Percentiles rank a stretch among this genome's conserved stretches.
These are phyloP conservation scores for Anaspis maculata DNA, from an alignment of 2,888 invertebrate genomes.

Conservation along the genomic window DNA sequence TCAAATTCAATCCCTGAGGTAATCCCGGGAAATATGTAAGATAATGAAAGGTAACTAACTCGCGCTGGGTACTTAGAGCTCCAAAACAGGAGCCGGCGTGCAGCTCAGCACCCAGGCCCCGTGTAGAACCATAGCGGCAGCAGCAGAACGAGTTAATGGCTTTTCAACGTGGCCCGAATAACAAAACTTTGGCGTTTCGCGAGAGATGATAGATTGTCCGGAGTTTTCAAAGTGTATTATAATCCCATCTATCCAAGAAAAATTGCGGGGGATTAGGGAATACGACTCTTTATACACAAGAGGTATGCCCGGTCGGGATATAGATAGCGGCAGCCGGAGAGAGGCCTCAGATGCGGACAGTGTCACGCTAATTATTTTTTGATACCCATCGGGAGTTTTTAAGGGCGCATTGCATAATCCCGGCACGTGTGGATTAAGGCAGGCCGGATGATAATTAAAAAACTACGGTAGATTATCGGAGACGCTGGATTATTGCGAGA, in stretches of 20 bases:
- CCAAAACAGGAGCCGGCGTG: no score
- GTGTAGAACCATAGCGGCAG: constrained; percentile 4
- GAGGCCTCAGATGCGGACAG: background rate
- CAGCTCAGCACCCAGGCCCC: no score
- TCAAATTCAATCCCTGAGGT: constrained; percentile 12
- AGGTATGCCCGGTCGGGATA: no score
- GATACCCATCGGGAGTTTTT: background rate
- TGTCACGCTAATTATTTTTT: background rate
- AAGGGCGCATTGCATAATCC: no score
- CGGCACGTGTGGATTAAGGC: no score
- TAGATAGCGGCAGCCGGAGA: background rate
- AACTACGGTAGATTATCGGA: no score
- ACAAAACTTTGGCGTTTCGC: constrained; percentile 25
- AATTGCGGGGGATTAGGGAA: constrained; percentile 11
- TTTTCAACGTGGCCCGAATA: constrained; percentile 27
- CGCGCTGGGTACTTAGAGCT: no score
- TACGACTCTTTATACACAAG: no score
- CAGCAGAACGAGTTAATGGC: constrained; percentile 24
- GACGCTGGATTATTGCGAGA: no score
- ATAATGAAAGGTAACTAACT: constrained; percentile 20
- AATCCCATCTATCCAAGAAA: constrained; percentile 27
- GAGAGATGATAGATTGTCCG: constrained; percentile 29
- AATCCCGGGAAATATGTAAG: constrained; percentile 18
- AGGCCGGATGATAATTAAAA: no score
- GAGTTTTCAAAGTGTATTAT: constrained; percentile 30